Evolutionary conservation across 1,140 invertebrate genomes (phyloP), one percentile per base, ranked within the genome.

Genomic region (Drosophila nigrodunni): DNA sequence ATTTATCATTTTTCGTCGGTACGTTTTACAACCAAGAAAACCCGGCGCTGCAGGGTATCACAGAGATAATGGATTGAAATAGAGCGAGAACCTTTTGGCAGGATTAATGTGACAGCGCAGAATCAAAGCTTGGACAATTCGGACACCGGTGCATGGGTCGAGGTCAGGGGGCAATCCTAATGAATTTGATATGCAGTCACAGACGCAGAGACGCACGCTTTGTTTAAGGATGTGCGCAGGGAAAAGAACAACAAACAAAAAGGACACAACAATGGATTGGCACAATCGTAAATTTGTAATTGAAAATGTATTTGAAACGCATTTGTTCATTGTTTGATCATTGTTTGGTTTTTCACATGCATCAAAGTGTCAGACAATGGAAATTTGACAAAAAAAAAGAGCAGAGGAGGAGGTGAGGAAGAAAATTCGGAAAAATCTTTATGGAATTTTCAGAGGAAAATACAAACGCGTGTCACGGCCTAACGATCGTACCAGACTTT

Each of bases 251-350:
- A 30, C 25, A 30, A 30, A 30, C 25, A 30, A 30, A 79, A 74
- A 30, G 49, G 58, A 37, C 8, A 39, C 59, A 30, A 82, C 80
- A 82, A 81, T 72, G 57, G 37, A n/a, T 7, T 60, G 49, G 49
- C 34, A 59, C 64, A 77, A 85, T 88, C 83, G 80, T 87, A 88
- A 87, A 89, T 83, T 88, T 79, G 70, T 87, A 87, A 87, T 87
- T 87, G 82, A 87, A 87, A 82, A 87, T 62, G 79, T 66, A 82
- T 86, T 87, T 78, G 47, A 44, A 71, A 25, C 46, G 49, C 43
- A 43, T 67, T 69, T 55, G n/a, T 57, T 52, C 59, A 75, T 69
- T 58, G 61, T 65, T 55, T 46, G 62, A 13, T 59, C 64, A 68
- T 73, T 85, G 74, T 80, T 47, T 67, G 52, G 52, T 67, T 61